phyloP scores from a whole-genome alignment of 1,140 invertebrate genomes.

The Caerostris extrusa region DNA sequence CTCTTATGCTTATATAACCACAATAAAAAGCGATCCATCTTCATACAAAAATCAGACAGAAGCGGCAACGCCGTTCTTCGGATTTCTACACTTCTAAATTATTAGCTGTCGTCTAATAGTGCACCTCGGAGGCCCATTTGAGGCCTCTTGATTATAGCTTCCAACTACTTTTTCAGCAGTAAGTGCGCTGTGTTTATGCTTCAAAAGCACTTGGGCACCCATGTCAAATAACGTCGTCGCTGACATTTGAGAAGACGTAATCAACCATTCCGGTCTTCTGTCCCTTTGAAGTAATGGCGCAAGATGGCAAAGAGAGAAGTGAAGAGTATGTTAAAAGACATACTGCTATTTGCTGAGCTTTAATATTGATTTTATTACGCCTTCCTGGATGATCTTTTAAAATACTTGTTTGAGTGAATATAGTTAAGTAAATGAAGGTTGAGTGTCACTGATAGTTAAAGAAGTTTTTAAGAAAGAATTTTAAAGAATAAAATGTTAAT shows the following conservation, averaged over 20 bases:
- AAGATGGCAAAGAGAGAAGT: not conserved
- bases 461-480: no score
- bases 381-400: not conserved
- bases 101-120: slow-evolving; percentile 8
- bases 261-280: not conserved
- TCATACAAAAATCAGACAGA: slow-evolving; percentile 4
- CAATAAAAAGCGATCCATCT: slow-evolving; percentile 3
- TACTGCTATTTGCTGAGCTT: not conserved
- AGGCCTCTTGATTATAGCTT: slow-evolving; percentile 10
- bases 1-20: no score
- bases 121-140: not conserved
- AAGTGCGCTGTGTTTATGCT: slow-evolving; percentile 19
- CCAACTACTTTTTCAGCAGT: slow-evolving; percentile 17
- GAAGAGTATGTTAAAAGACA: not conserved
- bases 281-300: not conserved
- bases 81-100: slow-evolving; percentile 24
- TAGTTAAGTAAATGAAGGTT: no score
- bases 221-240: slow-evolving; percentile 2
- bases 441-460: no score
- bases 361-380: not conserved
- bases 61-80: not conserved
- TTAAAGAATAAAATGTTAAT: no score
- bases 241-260: slow-evolving; percentile 24
- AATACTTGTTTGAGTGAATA: no score
- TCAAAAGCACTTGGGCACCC: not conserved